Evolutionary conservation across 2,888 invertebrate genomes (phyloP).

Genomic region (Sympetrum striolatum): DNA sequence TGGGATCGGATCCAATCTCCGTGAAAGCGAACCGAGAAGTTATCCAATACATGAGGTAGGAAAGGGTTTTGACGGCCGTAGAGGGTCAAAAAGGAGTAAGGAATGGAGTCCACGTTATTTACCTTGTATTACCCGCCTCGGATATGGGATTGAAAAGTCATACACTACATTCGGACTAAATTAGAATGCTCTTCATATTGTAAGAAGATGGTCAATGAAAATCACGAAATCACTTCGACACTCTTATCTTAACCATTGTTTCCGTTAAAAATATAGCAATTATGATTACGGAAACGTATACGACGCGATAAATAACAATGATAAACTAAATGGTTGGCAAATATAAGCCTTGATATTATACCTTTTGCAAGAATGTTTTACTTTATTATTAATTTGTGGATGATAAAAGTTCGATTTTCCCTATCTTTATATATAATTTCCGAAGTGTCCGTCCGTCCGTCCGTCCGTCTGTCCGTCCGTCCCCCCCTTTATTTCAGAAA

Average conservation of each 20-base stretch:
- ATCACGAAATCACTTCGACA: not conserved
- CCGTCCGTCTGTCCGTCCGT: no score
- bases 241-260: no score
- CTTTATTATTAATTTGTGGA: no score
- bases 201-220: not conserved
- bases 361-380: not conserved
- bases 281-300: no score
- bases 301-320: no score
- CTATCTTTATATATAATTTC: no score
- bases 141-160: not conserved
- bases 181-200: not conserved
- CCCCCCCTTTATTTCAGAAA: no score
- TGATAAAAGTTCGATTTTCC: no score
- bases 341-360: no score
- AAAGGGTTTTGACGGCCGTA: not conserved
- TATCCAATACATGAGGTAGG: not conserved
- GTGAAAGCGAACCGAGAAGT: constrained; percentile 9
- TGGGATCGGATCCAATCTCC: constrained; percentile 8
- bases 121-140: not conserved
- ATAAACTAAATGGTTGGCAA: no score
- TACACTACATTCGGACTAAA: not conserved
- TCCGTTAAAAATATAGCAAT: no score
- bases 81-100: not conserved
- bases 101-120: not conserved
- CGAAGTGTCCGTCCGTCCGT: no score